Evolutionary conservation across 1,140 invertebrate species (phyloP), one percentile per base, ranked within the genome.

Genomic region (Sinella curviseta): DNA sequence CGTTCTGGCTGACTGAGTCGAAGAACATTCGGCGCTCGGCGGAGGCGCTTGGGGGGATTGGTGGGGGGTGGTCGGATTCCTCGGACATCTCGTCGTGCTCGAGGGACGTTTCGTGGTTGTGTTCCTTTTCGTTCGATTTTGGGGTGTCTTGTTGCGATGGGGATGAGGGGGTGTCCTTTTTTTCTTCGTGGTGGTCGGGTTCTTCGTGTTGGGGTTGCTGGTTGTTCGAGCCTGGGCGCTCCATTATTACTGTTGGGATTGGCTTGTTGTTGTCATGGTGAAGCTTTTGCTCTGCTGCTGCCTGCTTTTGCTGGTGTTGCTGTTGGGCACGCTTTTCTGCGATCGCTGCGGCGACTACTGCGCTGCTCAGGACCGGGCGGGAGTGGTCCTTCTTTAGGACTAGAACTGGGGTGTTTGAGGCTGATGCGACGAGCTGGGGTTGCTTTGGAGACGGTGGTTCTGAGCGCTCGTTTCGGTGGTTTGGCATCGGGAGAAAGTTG

Each of bases 391-490:
- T 65, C 26, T 65, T 65, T 26, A 65, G 24, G 14, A 65, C 57
- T 65, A 65, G 24, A 8, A 65, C 57, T 65, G 57, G 57, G 24
- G 57, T 65, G 16, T 65, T 65, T 65, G 57, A 65, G 14, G 57
- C 16, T 16, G 57, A 16, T 4, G 57, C 57, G 4, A 65, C 24
- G 3, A 65, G 24, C 24, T n/a, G 57, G 14, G 57, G 14, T 17
- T 14, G 24, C 4, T 16, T 4, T 8, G 57, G 57, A 12, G 57
- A n/a, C 24, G 16, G 24, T n/a, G 16, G 24, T 65, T 65, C 8
- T 8, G 16, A 26, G 24, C 57, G 57, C 3, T 26, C 26, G n/a
- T n/a, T n/a, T n/a, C n/a, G n/a, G n/a, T n/a, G n/a, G n/a, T n/a
- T n/a, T n/a, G n/a, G n/a, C n/a, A n/a, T n/a, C n/a, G n/a, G n/a